Percentiles rank a stretch among this genome's conserved stretches.
phyloP scores from a whole-genome alignment of 2,797 vertebrate species.

The Syncerus caffer region DNA sequence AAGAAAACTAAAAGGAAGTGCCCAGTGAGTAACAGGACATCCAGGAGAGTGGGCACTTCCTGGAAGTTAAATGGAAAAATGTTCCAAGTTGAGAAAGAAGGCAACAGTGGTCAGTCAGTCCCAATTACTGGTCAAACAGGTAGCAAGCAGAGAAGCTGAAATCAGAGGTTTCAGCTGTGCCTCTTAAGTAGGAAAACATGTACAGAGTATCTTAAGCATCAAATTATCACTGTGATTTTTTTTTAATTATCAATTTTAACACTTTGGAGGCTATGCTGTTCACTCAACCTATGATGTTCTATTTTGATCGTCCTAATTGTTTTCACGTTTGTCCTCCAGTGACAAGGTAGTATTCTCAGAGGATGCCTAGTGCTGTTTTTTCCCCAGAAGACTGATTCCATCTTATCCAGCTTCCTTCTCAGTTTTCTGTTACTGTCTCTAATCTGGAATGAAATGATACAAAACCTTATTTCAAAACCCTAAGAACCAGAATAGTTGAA shows the following conservation, averaged over 20 bases:
- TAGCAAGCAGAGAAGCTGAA: neutral
- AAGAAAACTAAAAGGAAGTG: neutral
- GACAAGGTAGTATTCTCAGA: neutral
- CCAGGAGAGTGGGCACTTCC: neutral
- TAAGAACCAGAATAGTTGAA: slow-evolving; percentile 3
- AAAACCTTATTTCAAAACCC: slow-evolving; percentile 23
- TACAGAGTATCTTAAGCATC: neutral
- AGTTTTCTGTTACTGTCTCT: slow-evolving; percentile 23
- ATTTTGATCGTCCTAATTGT: neutral
- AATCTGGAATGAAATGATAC: slow-evolving; percentile 22
- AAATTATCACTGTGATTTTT: neutral
- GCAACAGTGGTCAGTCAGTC: neutral
- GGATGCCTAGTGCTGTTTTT: neutral
- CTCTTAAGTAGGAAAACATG: neutral
- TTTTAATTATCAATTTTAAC: neutral
- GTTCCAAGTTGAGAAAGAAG: neutral
- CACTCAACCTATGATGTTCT: neutral
- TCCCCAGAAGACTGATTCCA: neutral
- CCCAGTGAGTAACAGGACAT: neutral
- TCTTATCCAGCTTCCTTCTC: neutral
- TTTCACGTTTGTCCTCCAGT: neutral
- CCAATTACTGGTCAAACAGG: neutral
- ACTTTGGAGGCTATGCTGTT: neutral
- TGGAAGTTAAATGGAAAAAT: neutral
- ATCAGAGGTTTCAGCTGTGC: neutral